These are phyloP conservation scores for Penaeus japonicus DNA, from an alignment of 1,140 invertebrate genomes.

Conservation along the genomic window DNA sequence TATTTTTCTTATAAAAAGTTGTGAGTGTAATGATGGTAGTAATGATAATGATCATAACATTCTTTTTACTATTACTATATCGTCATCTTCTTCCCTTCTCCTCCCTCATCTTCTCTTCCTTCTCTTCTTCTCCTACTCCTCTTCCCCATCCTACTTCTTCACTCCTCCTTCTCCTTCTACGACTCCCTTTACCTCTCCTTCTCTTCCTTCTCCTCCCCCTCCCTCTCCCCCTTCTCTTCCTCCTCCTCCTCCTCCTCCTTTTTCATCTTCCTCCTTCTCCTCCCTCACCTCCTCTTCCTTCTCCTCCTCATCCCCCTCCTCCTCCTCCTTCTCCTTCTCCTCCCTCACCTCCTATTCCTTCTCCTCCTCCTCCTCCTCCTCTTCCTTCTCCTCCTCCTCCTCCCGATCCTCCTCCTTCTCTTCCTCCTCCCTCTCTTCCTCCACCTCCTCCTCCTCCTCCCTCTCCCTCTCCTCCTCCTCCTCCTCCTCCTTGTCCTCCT, in stretches of 20 bases:
- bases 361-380: too few relatives aligned
- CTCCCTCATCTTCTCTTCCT: background rate
- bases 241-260: too few relatives aligned
- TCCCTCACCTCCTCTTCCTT: background rate
- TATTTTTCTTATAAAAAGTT: too few relatives aligned
- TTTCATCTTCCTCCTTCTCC: too few relatives aligned
- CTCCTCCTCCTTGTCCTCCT: background rate
- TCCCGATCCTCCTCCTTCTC: background rate
- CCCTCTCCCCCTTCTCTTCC: background rate
- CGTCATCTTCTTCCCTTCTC: too few relatives aligned
- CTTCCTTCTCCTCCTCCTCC: background rate
- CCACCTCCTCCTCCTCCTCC: background rate
- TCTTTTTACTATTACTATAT: too few relatives aligned
- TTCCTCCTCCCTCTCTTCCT: background rate
- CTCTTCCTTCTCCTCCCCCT: background rate
- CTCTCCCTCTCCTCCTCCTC: background rate
- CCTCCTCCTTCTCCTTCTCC: background rate
- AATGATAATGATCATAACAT: too few relatives aligned
- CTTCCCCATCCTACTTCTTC: background rate
- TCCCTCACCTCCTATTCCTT: too few relatives aligned
- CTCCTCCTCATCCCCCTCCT: background rate
- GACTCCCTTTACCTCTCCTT: too few relatives aligned
- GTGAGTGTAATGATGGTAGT: too few relatives aligned
- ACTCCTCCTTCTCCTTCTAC: too few relatives aligned
- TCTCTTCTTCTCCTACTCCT: background rate